Conservation (phyloP, 2,797 vertebrate genomes). For the Pangasius djambal region DNA sequence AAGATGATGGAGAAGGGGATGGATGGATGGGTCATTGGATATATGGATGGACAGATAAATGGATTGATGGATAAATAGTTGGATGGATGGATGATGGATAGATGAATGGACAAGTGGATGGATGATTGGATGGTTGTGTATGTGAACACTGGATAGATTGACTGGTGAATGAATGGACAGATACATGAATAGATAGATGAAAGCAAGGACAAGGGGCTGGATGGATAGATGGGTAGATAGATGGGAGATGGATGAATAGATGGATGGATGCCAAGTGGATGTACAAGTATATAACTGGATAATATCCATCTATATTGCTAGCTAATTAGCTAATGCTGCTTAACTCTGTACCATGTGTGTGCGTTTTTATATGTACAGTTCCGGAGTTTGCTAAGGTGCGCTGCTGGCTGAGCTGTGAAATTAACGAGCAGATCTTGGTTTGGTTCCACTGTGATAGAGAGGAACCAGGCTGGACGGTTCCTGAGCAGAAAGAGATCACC, state of each 20-base stretch:
- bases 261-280: neutral
- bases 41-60: neutral
- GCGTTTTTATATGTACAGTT: constrained; percentile 65
- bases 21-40: too few relatives aligned
- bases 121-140: neutral
- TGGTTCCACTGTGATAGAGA: constrained; percentile 80
- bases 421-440: constrained; percentile 75
- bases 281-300: neutral
- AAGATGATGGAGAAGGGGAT: neutral
- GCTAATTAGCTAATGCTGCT: neutral
- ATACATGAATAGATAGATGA: neutral
- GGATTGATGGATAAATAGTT: neutral
- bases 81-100: neutral
- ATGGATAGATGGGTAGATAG: neutral
- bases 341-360: neutral
- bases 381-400: constrained; percentile 74
- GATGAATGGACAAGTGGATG: neutral
- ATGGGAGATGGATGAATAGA: neutral
- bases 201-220: neutral
- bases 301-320: neutral
- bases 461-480: constrained; percentile 72
- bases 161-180: neutral
- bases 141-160: neutral
- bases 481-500: constrained; percentile 72
- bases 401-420: constrained; percentile 77